Conservation (phyloP, 1,140 invertebrate species). For the Heliconius melpomene region DNA sequence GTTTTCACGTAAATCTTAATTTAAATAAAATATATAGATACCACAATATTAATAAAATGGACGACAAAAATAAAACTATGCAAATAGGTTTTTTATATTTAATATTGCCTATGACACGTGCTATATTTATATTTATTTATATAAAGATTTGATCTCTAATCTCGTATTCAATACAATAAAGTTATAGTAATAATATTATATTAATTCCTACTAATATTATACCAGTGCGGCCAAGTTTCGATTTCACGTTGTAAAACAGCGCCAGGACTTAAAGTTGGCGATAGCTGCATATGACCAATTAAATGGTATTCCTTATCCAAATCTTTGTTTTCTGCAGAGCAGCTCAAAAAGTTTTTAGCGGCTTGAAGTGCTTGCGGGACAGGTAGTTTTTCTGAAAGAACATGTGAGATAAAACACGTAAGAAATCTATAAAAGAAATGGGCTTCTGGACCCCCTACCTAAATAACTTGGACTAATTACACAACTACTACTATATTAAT, state of each 20-base stretch:
- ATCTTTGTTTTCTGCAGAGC: slow-evolving; percentile 81
- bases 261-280: slow-evolving; percentile 83
- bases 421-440: not conserved
- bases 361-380: slow-evolving; percentile 80
- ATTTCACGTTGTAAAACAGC: slow-evolving; percentile 82
- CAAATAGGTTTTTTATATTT: too few species aligned
- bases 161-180: too few species aligned
- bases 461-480: too few species aligned
- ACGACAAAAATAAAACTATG: too few species aligned
- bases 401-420: not conserved
- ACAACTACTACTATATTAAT: too few species aligned
- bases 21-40: too few species aligned
- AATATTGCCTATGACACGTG: too few species aligned
- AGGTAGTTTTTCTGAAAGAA: slow-evolving; percentile 82
- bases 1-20: too few species aligned
- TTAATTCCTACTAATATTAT: not conserved
- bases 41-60: too few species aligned
- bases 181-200: not conserved
- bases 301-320: slow-evolving; percentile 82
- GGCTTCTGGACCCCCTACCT: too few species aligned
- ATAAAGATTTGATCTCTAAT: too few species aligned
- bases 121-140: too few species aligned
- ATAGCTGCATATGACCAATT: slow-evolving; percentile 83
- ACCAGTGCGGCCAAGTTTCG: slow-evolving; percentile 82
- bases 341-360: slow-evolving; percentile 82